These are phyloP conservation scores for Dermochelys coriacea DNA, from an alignment of 2,797 vertebrate species.

Conservation along the genomic window DNA sequence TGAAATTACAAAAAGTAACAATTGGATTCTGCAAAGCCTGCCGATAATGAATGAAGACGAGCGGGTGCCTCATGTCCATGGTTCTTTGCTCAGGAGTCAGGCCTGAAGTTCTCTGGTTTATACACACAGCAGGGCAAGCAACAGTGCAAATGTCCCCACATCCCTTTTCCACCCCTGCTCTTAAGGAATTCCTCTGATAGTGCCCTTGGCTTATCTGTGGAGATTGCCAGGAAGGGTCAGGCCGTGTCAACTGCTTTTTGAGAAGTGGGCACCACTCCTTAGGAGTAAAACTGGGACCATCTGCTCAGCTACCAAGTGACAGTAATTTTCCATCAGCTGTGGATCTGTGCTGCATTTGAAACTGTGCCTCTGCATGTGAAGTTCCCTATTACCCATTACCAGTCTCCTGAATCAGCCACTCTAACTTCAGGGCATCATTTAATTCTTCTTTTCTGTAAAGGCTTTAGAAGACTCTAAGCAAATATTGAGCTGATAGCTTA, in stretches of 20 bases:
- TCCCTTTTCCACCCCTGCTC: neutral
- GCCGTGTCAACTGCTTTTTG: accelerated
- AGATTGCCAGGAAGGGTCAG: neutral
- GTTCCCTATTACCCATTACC: accelerated
- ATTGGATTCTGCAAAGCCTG: neutral
- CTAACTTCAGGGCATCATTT: slow-evolving; percentile 15
- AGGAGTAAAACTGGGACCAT: neutral
- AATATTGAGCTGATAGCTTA: neutral
- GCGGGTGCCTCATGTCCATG: neutral
- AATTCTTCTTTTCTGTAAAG: neutral
- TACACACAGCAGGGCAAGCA: neutral
- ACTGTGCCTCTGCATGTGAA: neutral
- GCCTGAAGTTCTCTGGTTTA: neutral
- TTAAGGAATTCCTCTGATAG: accelerated
- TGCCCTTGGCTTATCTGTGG: neutral
- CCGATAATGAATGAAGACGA: neutral
- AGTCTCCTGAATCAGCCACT: neutral
- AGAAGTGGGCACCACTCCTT: neutral
- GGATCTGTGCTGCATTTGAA: neutral
- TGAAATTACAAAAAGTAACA: neutral
- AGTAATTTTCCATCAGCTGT: neutral
- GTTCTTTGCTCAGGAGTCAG: neutral
- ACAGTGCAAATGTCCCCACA: neutral
- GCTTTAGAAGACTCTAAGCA: neutral
- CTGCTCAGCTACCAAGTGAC: neutral